Evolutionary conservation across 2,888 invertebrate species (phyloP).

Genomic region (Falcaria lacertinaria): DNA sequence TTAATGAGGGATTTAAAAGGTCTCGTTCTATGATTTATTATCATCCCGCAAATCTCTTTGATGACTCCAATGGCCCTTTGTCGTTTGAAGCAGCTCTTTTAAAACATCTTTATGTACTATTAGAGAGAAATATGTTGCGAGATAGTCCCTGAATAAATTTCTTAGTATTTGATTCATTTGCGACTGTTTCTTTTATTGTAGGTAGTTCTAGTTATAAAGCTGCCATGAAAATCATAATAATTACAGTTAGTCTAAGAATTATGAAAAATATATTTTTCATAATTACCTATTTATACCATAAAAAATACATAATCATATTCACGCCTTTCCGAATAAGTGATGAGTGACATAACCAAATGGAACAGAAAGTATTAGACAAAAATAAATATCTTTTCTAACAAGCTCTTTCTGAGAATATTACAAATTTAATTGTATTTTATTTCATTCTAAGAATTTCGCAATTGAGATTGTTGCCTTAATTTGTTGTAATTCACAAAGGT

Average conservation of each 20-base stretch:
- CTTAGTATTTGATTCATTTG: too few relatives aligned
- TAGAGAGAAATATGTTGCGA: not conserved
- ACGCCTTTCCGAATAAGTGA: too few relatives aligned
- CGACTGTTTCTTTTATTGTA: too few relatives aligned
- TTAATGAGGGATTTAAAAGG: slow-evolving; percentile 56
- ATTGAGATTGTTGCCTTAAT: slow-evolving; percentile 15
- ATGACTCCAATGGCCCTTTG: slow-evolving; percentile 34
- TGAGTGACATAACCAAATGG: too few relatives aligned
- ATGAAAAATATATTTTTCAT: too few relatives aligned
- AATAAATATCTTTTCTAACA: not conserved
- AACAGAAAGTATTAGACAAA: too few relatives aligned
- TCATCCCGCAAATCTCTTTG: slow-evolving; percentile 46
- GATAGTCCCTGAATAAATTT: too few relatives aligned
- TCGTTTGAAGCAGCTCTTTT: slow-evolving; percentile 12
- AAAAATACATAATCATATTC: too few relatives aligned
- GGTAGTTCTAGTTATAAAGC: too few relatives aligned
- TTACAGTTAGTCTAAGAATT: too few relatives aligned
- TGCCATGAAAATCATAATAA: too few relatives aligned
- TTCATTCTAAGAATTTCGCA: slow-evolving; percentile 14
- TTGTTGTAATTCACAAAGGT: not conserved
- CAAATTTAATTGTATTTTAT: not conserved
- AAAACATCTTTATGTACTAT: slow-evolving; percentile 5
- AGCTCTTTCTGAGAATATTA: not conserved
- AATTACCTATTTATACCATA: too few relatives aligned
- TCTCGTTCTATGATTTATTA: slow-evolving; percentile 56